A percentile compares a stretch with the other conserved stretches of the same genome.
phyloP scores from a whole-genome alignment of 2,888 invertebrate genomes.

The Drosophila kokeensis region DNA sequence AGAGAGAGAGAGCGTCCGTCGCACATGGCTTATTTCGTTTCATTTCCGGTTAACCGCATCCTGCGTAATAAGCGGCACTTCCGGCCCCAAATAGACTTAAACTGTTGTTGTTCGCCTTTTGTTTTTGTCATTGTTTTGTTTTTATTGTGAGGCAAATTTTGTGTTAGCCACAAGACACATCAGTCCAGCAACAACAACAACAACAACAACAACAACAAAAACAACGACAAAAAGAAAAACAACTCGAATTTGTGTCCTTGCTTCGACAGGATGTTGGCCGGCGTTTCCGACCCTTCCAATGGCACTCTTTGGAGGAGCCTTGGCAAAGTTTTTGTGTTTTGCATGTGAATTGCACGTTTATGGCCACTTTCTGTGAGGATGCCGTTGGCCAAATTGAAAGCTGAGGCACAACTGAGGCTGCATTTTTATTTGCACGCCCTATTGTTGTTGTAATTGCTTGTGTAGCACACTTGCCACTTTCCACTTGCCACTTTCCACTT shows the following conservation, averaged over 20 bases:
- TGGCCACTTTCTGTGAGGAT: conserved; percentile 54
- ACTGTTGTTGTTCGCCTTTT: conserved; percentile 64
- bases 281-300: conserved; percentile 60
- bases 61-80: conserved; percentile 81
- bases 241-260: conserved; percentile 35
- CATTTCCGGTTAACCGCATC: conserved; percentile 81
- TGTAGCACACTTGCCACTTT: conserved; percentile 62
- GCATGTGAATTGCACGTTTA: conserved; percentile 81
- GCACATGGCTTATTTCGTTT: conserved; percentile 80
- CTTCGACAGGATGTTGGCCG: conserved; percentile 65
- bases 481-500: conserved; percentile 13
- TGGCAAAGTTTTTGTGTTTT: conserved; percentile 63
- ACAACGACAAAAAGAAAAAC: not conserved
- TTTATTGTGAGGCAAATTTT: conserved; percentile 78
- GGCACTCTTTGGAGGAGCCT: conserved; percentile 12
- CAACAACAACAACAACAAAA: conserved; percentile 10
- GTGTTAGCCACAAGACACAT: conserved; percentile 44
- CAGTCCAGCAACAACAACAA: conserved; percentile 21
- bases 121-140: conserved; percentile 65
- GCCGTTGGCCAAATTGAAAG: conserved; percentile 67
- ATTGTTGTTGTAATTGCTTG: conserved; percentile 79
- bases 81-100: conserved; percentile 73
- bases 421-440: conserved; percentile 71
- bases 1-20: conserved; percentile 39
- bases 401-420: conserved; percentile 67